phyloP scores from a whole-genome alignment of 2,888 invertebrate genomes.

The Orthonevra nobilis region DNA sequence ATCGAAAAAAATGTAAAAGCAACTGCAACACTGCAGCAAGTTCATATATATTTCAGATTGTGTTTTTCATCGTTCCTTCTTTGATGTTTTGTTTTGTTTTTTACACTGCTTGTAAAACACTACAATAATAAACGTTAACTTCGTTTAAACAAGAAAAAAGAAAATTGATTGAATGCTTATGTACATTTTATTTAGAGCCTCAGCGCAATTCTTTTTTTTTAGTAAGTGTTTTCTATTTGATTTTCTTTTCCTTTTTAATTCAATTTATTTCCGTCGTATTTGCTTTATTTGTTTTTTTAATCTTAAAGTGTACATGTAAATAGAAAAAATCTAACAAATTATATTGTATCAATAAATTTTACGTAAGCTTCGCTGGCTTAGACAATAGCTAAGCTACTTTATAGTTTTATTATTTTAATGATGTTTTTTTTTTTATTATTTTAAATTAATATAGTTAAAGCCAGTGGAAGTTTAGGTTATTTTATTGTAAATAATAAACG shows the following conservation, averaged over 20 bases:
- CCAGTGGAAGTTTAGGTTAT: slow-evolving; percentile 60
- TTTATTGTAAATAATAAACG: slow-evolving; percentile 59
- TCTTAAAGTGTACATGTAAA: slow-evolving; percentile 41
- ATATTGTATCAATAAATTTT: slow-evolving; percentile 53
- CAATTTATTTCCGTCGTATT: slow-evolving; percentile 18
- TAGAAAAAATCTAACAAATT: slow-evolving; percentile 52
- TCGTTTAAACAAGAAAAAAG: too few relatives aligned
- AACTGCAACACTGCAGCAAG: neutral
- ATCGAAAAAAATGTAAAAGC: neutral
- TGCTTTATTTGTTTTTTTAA: slow-evolving; percentile 8
- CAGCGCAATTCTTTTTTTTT: slow-evolving; percentile 8
- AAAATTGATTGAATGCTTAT: too few relatives aligned
- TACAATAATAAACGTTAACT: too few relatives aligned
- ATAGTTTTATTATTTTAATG: slow-evolving; percentile 26
- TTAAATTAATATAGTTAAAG: slow-evolving; percentile 40
- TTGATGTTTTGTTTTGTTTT: slow-evolving; percentile 4
- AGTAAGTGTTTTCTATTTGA: neutral
- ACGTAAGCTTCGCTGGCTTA: slow-evolving; percentile 61
- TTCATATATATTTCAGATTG: too few relatives aligned
- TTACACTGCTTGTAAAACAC: slow-evolving; percentile 10
- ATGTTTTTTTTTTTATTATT: slow-evolving; percentile 33
- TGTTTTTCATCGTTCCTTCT: too few relatives aligned
- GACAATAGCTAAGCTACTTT: slow-evolving; percentile 59
- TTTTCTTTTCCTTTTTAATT: slow-evolving; percentile 13
- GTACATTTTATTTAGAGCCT: slow-evolving; percentile 56